These are phyloP conservation scores for Tricholaema leucomelas DNA, from an alignment of 2,113 vertebrate genomes.

Conservation along the genomic window DNA sequence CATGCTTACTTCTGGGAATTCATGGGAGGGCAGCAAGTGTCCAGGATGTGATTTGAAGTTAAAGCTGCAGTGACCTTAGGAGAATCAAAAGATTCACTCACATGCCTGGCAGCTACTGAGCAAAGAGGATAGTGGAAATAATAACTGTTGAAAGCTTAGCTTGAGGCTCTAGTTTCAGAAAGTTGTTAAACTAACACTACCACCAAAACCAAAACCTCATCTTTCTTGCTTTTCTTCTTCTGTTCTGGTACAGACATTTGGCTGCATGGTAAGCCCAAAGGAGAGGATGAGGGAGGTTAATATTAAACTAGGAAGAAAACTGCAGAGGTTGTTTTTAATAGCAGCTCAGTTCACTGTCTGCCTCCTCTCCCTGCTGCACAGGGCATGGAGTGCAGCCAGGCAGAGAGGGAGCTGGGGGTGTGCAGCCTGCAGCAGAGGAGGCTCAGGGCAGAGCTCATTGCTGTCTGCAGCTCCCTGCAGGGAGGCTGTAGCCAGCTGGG, in stretches of 20 bases:
- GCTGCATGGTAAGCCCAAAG: not conserved
- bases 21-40: not conserved
- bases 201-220: not conserved
- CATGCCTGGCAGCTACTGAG: not conserved
- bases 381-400: no score
- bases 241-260: not conserved
- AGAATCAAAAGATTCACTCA: not conserved
- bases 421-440: no score
- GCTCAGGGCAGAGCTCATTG: no score
- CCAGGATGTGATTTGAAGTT: slow-evolving; percentile 21
- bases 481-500: no score
- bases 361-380: not conserved
- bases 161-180: not conserved
- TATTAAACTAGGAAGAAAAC: not conserved
- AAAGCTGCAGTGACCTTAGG: not conserved
- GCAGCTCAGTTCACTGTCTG: not conserved
- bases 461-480: no score
- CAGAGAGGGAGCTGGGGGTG: no score
- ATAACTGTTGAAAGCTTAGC: not conserved
- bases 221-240: not conserved
- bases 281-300: not conserved
- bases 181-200: not conserved
- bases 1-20: slow-evolving; percentile 26
- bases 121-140: not conserved
- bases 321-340: not conserved